These are phyloP conservation scores for Venustaconcha ellipsiformis DNA, from an alignment of 1,140 invertebrate species.

Conservation along the genomic window DNA sequence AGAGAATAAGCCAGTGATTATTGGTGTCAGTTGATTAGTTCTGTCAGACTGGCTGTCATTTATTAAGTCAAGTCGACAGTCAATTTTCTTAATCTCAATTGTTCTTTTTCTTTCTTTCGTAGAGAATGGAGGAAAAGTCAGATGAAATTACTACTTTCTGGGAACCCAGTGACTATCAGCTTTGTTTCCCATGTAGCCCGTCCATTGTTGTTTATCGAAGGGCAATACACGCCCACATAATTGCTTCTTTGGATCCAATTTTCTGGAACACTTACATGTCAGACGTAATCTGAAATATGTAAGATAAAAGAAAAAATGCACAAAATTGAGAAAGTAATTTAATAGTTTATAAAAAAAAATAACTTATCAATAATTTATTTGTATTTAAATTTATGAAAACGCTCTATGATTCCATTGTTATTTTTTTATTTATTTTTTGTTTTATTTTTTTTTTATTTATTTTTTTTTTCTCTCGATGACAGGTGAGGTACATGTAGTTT, in stretches of 20 bases:
- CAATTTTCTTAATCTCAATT: too few species aligned
- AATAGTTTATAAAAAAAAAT: background rate
- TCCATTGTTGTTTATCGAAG: constrained; percentile 68
- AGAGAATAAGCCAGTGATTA: too few species aligned
- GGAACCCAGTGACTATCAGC: constrained; percentile 65
- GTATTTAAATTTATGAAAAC: constrained; percentile 1
- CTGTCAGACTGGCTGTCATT: too few species aligned
- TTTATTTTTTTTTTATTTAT: background rate
- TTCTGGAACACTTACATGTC: constrained; percentile 59
- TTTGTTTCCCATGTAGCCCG: constrained; percentile 68
- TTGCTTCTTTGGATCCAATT: constrained; percentile 27
- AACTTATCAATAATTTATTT: background rate
- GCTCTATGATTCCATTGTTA: background rate
- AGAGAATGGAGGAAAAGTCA: background rate
- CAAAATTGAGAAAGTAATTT: background rate
- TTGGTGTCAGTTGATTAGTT: too few species aligned
- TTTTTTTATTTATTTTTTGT: background rate
- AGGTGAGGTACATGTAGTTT: background rate
- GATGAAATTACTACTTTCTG: constrained; percentile 7
- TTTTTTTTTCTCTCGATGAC: too few species aligned
- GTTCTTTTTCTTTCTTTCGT: too few species aligned
- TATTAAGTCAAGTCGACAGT: too few species aligned
- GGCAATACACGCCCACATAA: constrained; percentile 65
- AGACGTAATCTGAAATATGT: constrained; percentile 59
- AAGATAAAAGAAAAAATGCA: background rate